phyloP scores from a whole-genome alignment of 2,113 vertebrate genomes.

The Petaurus breviceps region DNA sequence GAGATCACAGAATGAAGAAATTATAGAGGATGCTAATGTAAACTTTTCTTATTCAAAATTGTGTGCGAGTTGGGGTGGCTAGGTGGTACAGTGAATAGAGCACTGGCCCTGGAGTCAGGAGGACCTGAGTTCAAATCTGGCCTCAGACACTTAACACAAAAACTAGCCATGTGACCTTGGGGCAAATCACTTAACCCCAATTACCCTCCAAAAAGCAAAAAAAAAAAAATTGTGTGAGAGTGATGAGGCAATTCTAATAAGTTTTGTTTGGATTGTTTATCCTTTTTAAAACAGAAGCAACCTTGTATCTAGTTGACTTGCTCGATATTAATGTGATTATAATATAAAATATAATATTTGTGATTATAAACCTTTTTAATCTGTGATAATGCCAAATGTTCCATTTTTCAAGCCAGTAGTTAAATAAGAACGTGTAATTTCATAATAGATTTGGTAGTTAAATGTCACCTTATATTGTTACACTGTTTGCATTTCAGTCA shows the following conservation, averaged over 20 bases:
- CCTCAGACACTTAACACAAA: too few species aligned
- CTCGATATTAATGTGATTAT: background rate
- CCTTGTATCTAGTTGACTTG: background rate
- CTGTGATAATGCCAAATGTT: background rate
- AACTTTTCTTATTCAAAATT: constrained; percentile 22
- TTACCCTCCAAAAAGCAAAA: too few species aligned
- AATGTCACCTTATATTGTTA: constrained; percentile 78
- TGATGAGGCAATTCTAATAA: background rate
- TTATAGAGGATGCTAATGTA: background rate
- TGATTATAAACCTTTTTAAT: background rate
- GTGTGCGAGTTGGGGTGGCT: too few species aligned
- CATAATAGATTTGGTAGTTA: constrained; percentile 70
- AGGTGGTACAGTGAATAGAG: too few species aligned
- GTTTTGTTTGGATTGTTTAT: background rate
- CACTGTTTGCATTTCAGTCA: constrained; percentile 89
- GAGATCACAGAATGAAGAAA: background rate
- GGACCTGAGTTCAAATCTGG: too few species aligned
- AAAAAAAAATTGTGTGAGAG: background rate
- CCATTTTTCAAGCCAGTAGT: constrained; percentile 37
- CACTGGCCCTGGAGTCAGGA: too few species aligned
- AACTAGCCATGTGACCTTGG: too few species aligned
- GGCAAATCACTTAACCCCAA: too few species aligned
- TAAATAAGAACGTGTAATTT: constrained; percentile 58
- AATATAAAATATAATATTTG: too few species aligned
- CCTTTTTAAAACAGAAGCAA: background rate